Conservation (phyloP, 2,113 vertebrate species). For the Tragelaphus imberbis region DNA sequence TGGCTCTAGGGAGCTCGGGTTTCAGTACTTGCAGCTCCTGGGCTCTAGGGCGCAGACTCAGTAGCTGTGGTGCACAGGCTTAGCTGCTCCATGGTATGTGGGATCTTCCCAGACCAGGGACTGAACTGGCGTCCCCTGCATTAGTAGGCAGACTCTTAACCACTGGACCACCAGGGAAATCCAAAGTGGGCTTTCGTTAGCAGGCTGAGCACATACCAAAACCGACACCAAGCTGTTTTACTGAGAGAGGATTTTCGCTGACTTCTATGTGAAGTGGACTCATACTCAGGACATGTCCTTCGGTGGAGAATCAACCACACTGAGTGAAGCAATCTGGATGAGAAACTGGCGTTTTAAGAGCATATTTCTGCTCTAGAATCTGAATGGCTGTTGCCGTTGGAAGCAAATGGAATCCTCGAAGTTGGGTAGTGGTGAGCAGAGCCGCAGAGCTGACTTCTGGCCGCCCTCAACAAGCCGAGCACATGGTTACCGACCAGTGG, state of each 20-base stretch:
- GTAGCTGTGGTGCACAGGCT: neutral
- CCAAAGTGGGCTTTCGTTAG: neutral
- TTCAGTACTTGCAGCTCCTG: neutral
- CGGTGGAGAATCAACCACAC: neutral
- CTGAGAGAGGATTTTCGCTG: neutral
- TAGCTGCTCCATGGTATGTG: neutral
- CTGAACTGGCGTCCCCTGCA: neutral
- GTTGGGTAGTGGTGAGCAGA: too few species aligned
- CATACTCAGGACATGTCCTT: neutral
- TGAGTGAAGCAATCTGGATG: neutral
- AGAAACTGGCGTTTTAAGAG: neutral
- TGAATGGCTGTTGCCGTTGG: too few species aligned
- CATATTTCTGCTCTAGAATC: neutral
- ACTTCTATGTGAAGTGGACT: neutral
- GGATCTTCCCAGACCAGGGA: neutral
- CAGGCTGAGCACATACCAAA: neutral
- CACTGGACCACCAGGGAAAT: neutral
- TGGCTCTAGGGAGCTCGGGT: neutral
- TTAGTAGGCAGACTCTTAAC: neutral
- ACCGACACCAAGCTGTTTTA: neutral
- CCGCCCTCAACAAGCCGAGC: neutral
- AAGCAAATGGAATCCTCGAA: neutral
- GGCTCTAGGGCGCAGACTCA: neutral
- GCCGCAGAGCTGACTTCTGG: neutral
- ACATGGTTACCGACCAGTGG: rapidly evolving